Percentiles rank a stretch among this genome's conserved stretches.
These are phyloP conservation scores for Drosophila dives DNA, from an alignment of 2,888 invertebrate species.

Conservation along the genomic window DNA sequence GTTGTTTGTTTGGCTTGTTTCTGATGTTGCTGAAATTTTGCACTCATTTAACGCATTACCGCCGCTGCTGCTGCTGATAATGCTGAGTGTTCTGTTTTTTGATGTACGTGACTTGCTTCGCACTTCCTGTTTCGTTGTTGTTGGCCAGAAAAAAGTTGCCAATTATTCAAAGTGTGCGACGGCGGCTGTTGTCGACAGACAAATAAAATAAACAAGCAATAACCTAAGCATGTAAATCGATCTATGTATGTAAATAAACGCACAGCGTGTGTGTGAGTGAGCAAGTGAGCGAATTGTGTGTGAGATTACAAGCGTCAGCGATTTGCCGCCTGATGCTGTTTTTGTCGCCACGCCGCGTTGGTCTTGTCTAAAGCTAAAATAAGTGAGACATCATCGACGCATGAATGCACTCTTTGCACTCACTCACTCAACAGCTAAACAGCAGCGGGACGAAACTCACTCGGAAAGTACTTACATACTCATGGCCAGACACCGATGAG, in stretches of 20 bases:
- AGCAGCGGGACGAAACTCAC: constrained; percentile 22
- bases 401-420: constrained; percentile 13
- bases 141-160: constrained; percentile 62
- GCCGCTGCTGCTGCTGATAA: not conserved
- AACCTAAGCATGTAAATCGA: constrained; percentile 36
- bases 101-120: constrained; percentile 63
- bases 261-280: not conserved
- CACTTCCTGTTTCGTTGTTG: constrained; percentile 63
- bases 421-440: not conserved
- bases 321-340: constrained; percentile 21
- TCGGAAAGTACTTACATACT: constrained; percentile 32
- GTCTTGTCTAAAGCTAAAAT: constrained; percentile 55
- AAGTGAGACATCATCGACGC: constrained; percentile 23
- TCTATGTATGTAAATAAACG: constrained; percentile 5
- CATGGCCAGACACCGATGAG: constrained; percentile 16
- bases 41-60: constrained; percentile 14
- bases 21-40: constrained; percentile 13
- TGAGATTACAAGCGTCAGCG: constrained; percentile 10
- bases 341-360: constrained; percentile 51
- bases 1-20: not conserved
- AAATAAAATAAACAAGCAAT: constrained; percentile 62
- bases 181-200: constrained; percentile 45
- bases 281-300: constrained; percentile 19
- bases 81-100: constrained; percentile 40
- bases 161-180: constrained; percentile 59